phyloP scores from a whole-genome alignment of 1,140 invertebrate species.

The Adoxophyes honmai region DNA sequence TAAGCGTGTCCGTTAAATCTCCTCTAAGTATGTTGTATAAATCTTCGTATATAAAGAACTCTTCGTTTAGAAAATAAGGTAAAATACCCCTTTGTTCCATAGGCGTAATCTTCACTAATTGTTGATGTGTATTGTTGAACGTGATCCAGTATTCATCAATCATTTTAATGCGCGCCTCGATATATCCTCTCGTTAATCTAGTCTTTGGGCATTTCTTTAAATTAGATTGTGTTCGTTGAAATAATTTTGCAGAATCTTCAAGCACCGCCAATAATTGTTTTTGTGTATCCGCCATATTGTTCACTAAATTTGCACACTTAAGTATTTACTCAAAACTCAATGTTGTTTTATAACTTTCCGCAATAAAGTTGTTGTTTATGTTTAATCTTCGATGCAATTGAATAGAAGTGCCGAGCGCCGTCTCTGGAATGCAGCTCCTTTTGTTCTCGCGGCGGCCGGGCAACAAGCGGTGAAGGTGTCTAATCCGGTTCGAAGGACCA shows the following conservation, averaged over 20 bases:
- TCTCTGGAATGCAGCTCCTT: background rate
- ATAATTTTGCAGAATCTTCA: constrained; percentile 14
- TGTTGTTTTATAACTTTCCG: background rate
- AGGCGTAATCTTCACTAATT: constrained; percentile 11
- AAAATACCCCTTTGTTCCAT: constrained; percentile 13
- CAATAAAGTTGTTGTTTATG: background rate
- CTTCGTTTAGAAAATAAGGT: constrained; percentile 19
- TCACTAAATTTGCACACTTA: background rate
- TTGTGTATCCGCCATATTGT: background rate
- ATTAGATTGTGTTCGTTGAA: constrained; percentile 19
- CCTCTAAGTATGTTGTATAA: constrained; percentile 6
- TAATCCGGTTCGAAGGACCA: background rate
- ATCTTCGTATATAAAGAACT: constrained; percentile 23
- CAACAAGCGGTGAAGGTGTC: background rate
- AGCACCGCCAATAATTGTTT: background rate
- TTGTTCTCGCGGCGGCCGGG: background rate
- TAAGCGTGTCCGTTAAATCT: too few relatives aligned
- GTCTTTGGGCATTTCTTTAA: constrained; percentile 23
- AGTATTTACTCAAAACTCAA: background rate
- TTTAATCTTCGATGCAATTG: background rate
- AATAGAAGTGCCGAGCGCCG: background rate
- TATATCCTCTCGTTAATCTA: constrained; percentile 21
- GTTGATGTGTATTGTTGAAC: constrained; percentile 13
- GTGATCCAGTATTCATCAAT: constrained; percentile 17
- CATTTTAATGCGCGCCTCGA: constrained; percentile 18